Base-by-base conservation (phyloP, 2,888 invertebrate genomes). In the Eupeodes luniger region DNA sequence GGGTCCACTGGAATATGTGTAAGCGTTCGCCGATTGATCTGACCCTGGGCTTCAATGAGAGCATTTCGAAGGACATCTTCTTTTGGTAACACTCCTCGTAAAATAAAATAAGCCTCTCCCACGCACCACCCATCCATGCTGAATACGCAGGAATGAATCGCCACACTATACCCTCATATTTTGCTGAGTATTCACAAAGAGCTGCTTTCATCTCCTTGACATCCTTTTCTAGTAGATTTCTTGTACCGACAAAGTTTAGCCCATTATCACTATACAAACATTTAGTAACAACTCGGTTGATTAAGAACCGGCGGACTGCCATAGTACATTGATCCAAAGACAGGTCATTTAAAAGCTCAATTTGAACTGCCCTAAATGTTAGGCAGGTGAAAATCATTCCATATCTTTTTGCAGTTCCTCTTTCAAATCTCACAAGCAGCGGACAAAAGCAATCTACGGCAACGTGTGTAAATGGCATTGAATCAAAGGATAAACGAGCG, bases 81-180 rank as follows among this genome's bases (percentile, higher is more conserved):
- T 1, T 44, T 14, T 12, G 79, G 62, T 6, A 55, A 12, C 2
- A 16, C 5, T 5, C 72, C 47, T 55, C 34, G 72, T 4, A 80
- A 40, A 6, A 64, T 44, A 47, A 72, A 80, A 79, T 70, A 0
- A 79, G 44, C 0, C 64, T 62, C 47, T 74, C 64, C 72, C 72
- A 80, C 7, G 74, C 72, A 0, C 64, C 72, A 47, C 64, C 66
- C 64, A 81, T 74, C 72, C 80, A 62, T 0, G 72, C 55, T 10
- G 72, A 80, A 40, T 74, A 80, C 3, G 64, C 72, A 44, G 80
- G 72, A 12, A 80, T 72, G 34, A 80, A 80, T n/a, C 72, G 11
- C 80, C 80, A 80, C n/a, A 77, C 57, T 12, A 67, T 66, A 5
- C 57, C 57, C 10, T 77, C 66, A 11, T 77, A 67, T 16, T 59